Base-by-base conservation (phyloP, 2,113 vertebrate genomes). In the Erythrocercus mccallii region DNA sequence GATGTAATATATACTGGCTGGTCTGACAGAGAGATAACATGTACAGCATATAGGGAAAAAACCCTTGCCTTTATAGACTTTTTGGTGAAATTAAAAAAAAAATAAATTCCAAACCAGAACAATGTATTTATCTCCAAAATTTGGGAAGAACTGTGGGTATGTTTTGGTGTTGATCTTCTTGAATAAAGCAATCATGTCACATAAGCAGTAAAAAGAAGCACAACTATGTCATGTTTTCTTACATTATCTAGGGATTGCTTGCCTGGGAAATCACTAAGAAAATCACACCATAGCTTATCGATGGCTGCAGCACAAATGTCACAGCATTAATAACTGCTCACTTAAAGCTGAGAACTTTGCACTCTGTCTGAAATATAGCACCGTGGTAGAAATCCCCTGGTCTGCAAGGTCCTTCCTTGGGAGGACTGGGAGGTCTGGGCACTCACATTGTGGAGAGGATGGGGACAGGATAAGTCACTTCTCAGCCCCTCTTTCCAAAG, bases 161-260 rank as follows among this genome's bases (percentile, higher is more conserved):
- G 35, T 74, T 92, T 92, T 57, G 38, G 5, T 73, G 54, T 50
- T 81, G 50, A 42, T 73, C 47, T 91, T 81, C 50, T 78, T 94
- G 20, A 83, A 38, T 77, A 70, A 35, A 91, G 50, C 12, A 38
- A 58, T 64, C 69, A 45, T 56, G 48, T 54, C 69, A 91, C 11
- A 62, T 45, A 64, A 60, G 45, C 30, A 71, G 40, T 40, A 71
- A n/a, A 88, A 95, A 51, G 33, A 54, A 81, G 45, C 25, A 72
- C 25, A 92, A 78, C n/a, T 68, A 17, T 68, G 78, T 33, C 12
- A 38, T 69, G 69, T 94, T 88, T 85, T 92, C 73, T 72, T 81
- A 81, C 61, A 64, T 85, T 95, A 79, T 62, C 91, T 48, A 37
- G 84, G 73, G 77, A 69, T 72, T 64, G 33, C 53, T 44, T 96